Percentiles rank a stretch among this genome's conserved stretches.
Conservation (phyloP, 2,113 vertebrate genomes). For the Xerus inauris region DNA sequence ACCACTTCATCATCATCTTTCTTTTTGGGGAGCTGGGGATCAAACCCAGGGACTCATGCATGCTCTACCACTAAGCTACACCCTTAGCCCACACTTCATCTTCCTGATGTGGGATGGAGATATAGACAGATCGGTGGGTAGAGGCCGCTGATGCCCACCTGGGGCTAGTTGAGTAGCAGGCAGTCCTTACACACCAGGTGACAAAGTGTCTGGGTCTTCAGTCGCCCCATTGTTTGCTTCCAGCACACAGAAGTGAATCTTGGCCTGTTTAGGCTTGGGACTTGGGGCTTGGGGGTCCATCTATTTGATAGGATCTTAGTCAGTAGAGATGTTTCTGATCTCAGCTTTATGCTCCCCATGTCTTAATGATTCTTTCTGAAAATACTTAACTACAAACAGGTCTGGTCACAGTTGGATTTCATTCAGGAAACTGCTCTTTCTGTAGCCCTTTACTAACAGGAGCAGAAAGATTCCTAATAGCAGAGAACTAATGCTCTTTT, state of each 20-base stretch:
- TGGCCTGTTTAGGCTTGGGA: neutral
- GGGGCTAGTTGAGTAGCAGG: neutral
- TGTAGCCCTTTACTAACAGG: slow-evolving; percentile 76
- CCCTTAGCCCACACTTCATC: neutral
- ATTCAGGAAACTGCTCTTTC: slow-evolving; percentile 27
- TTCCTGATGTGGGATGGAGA: neutral
- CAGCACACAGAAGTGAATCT: slow-evolving; percentile 27
- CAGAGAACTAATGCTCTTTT: neutral
- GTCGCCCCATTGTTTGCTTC: neutral
- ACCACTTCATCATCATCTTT: neutral
- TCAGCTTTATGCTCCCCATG: neutral
- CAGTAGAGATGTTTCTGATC: neutral
- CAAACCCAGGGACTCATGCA: neutral
- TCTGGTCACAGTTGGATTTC: slow-evolving; percentile 53
- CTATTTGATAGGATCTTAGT: slow-evolving; percentile 10
- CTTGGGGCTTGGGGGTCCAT: neutral
- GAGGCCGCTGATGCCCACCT: neutral
- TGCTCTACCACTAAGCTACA: neutral
- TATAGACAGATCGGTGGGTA: neutral
- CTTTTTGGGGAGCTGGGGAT: neutral
- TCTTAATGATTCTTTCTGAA: neutral
- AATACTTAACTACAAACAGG: neutral
- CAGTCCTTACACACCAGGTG: neutral
- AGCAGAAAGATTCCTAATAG: slow-evolving; percentile 11
- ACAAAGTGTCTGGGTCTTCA: neutral